Conservation (phyloP, 1,140 invertebrate genomes). For the Ruditapes philippinarum region DNA sequence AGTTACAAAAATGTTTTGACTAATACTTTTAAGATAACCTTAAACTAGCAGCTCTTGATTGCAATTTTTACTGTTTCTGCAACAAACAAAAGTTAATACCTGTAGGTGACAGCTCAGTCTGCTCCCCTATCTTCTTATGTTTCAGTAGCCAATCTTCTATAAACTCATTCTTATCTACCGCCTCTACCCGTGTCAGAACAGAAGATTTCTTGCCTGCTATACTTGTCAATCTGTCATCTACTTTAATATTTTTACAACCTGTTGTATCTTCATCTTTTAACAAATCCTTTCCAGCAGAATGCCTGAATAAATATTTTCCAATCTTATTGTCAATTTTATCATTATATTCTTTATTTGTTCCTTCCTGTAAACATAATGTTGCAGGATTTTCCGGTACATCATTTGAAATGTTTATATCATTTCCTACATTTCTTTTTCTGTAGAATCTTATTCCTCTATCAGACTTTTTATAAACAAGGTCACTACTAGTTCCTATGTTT, state of each 20-base stretch:
- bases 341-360: too few species aligned
- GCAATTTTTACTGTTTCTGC: too few species aligned
- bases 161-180: neutral
- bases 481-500: neutral
- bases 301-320: too few species aligned
- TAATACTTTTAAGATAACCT: too few species aligned
- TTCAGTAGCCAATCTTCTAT: constrained; percentile 21
- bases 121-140: neutral
- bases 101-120: neutral
- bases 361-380: too few species aligned
- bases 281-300: too few species aligned
- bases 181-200: neutral
- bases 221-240: neutral
- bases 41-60: too few species aligned
- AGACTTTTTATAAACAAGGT: neutral
- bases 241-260: neutral
- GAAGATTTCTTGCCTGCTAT: too few species aligned
- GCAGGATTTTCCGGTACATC: too few species aligned
- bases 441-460: neutral
- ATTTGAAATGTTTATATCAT: neutral
- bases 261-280: too few species aligned
- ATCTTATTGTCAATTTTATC: too few species aligned
- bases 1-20: too few species aligned
- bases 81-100: neutral
- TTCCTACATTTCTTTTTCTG: neutral